phyloP scores from a whole-genome alignment of 2,113 vertebrate genomes.

The Python bivittatus region DNA sequence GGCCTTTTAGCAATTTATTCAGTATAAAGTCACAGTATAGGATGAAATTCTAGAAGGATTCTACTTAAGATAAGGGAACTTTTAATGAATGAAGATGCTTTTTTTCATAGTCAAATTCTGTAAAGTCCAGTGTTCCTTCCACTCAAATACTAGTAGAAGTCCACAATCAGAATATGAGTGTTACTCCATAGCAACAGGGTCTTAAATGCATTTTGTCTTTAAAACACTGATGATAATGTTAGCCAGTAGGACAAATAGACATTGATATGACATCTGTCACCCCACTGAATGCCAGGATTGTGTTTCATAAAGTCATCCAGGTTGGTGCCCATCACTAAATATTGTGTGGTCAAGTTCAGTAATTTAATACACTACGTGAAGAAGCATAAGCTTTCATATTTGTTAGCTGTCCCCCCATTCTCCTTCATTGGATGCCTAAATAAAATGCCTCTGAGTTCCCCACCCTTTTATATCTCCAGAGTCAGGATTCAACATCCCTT shows the following conservation, averaged over 20 bases:
- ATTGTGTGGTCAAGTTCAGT: neutral
- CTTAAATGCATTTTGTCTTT: neutral
- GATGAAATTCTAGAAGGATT: constrained; percentile 52
- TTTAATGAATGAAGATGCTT: constrained; percentile 38
- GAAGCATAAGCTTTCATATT: too few relatives aligned
- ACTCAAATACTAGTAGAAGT: neutral
- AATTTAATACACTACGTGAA: neutral
- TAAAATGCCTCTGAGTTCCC: neutral
- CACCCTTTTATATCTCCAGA: neutral
- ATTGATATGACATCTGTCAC: neutral
- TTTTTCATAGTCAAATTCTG: constrained; percentile 18
- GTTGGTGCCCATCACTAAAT: constrained; percentile 13
- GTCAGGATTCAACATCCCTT: neutral
- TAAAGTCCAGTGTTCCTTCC: neutral
- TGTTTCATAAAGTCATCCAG: neutral
- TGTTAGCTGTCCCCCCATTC: too few relatives aligned
- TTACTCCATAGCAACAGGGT: neutral
- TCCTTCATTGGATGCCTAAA: neutral
- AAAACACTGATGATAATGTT: neutral
- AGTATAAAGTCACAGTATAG: constrained; percentile 52
- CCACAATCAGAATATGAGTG: neutral
- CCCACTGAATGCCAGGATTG: neutral
- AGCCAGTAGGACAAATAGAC: neutral
- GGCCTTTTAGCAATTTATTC: constrained; percentile 47
- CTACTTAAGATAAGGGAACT: constrained; percentile 22